Evolutionary conservation across 2,113 vertebrate species (phyloP).

Genomic region (Dicentrarchus labrax): DNA sequence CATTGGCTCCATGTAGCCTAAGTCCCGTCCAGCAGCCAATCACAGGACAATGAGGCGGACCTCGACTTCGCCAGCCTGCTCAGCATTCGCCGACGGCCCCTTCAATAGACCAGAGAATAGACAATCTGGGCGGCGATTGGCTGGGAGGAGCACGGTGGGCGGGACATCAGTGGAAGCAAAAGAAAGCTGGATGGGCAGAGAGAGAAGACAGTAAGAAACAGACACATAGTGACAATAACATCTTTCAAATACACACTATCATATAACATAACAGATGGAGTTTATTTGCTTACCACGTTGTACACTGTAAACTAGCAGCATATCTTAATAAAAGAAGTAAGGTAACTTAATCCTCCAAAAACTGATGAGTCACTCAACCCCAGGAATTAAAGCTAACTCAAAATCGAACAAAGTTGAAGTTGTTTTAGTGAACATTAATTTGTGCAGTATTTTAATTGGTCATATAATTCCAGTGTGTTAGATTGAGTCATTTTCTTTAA

Average conservation of each 20-base stretch:
- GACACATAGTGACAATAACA: not conserved
- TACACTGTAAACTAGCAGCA: too few species aligned
- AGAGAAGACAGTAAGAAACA: conserved; percentile 7
- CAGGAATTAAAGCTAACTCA: too few species aligned
- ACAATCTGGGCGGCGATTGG: conserved; percentile 29
- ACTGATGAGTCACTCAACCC: too few species aligned
- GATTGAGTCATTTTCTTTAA: too few species aligned
- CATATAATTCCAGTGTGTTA: too few species aligned
- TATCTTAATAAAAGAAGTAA: too few species aligned
- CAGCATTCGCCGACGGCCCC: conserved; percentile 69
- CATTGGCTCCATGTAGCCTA: conserved; percentile 76
- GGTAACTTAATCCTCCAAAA: too few species aligned
- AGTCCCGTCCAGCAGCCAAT: conserved; percentile 74
- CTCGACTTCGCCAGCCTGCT: conserved; percentile 64
- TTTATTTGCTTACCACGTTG: not conserved
- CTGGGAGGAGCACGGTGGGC: conserved; percentile 52
- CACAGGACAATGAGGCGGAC: conserved; percentile 75
- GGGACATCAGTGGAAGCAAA: conserved; percentile 42
- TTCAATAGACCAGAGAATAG: conserved; percentile 65
- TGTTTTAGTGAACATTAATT: too few species aligned
- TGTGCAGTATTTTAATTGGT: too few species aligned
- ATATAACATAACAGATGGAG: not conserved
- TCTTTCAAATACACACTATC: not conserved
- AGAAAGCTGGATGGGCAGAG: conserved; percentile 46
- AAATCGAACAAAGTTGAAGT: too few species aligned